Evolutionary conservation across 2,797 vertebrate species (phyloP).

Genomic region (Ctenopoma kingsleyae): DNA sequence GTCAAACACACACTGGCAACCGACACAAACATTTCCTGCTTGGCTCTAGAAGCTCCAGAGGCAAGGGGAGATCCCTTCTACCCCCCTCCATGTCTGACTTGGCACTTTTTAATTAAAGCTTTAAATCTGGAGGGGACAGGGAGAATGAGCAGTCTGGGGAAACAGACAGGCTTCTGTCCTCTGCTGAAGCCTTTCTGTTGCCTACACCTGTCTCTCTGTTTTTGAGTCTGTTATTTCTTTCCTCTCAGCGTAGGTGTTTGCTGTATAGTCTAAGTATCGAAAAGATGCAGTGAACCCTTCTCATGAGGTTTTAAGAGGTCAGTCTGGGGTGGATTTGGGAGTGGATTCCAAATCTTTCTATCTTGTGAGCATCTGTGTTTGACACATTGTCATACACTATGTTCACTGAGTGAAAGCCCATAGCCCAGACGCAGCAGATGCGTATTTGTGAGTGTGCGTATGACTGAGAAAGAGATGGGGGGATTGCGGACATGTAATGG

Average conservation of each 20-base stretch:
- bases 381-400: slow-evolving; percentile 70
- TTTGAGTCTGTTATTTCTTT: slow-evolving; percentile 23
- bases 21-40: slow-evolving; percentile 86
- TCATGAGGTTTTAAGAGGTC: slow-evolving; percentile 55
- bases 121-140: slow-evolving; percentile 69
- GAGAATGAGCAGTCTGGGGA: slow-evolving; percentile 49
- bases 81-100: slow-evolving; percentile 72
- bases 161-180: slow-evolving; percentile 42
- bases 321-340: slow-evolving; percentile 57
- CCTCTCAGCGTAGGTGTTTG: slow-evolving; percentile 44
- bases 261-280: slow-evolving; percentile 20
- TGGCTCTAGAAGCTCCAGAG: slow-evolving; percentile 84
- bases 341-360: slow-evolving; percentile 61
- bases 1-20: slow-evolving; percentile 84
- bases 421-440: slow-evolving; percentile 79
- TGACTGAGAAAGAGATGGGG: slow-evolving; percentile 66
- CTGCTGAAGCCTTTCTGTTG: slow-evolving; percentile 36
- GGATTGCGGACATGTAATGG: slow-evolving; percentile 78
- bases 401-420: slow-evolving; percentile 62
- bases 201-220: slow-evolving; percentile 61
- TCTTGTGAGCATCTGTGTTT: slow-evolving; percentile 73
- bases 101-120: slow-evolving; percentile 85
- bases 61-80: slow-evolving; percentile 64
- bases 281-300: slow-evolving; percentile 76
- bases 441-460: slow-evolving; percentile 74